phyloP scores from a whole-genome alignment of 2,888 invertebrate genomes.

The Ochropleura plecta region DNA sequence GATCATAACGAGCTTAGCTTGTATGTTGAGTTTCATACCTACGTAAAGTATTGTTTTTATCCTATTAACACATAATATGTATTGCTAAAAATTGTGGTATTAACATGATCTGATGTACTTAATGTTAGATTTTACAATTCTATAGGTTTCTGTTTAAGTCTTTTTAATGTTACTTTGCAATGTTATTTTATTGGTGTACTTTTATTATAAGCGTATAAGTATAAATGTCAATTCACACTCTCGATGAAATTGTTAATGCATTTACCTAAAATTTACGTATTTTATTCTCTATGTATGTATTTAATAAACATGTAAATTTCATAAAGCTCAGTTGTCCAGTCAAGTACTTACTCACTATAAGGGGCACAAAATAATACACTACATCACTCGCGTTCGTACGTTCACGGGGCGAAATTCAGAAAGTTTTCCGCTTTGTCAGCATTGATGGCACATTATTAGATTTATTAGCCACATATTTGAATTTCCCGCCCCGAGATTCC shows the following conservation, averaged over 20 bases:
- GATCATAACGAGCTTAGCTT: slow-evolving; percentile 85
- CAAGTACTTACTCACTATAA: slow-evolving; percentile 9
- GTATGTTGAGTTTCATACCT: slow-evolving; percentile 63
- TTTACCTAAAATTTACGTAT: slow-evolving; percentile 31
- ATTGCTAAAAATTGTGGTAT: slow-evolving; percentile 21
- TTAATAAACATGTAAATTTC: slow-evolving; percentile 3
- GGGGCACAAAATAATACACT: neutral
- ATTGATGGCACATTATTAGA: neutral
- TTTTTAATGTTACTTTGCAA: slow-evolving; percentile 62
- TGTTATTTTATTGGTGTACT: slow-evolving; percentile 61
- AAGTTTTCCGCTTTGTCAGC: neutral
- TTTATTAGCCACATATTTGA: neutral
- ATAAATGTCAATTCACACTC: slow-evolving; percentile 63
- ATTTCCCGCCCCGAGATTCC: neutral
- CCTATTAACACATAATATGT: slow-evolving; percentile 24
- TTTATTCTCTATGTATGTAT: slow-evolving; percentile 30
- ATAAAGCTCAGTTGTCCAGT: slow-evolving; percentile 14
- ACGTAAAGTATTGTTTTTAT: slow-evolving; percentile 49
- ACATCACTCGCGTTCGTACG: too few species aligned
- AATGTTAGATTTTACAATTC: slow-evolving; percentile 61
- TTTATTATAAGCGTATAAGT: slow-evolving; percentile 52
- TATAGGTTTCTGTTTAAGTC: slow-evolving; percentile 44
- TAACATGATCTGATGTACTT: slow-evolving; percentile 54
- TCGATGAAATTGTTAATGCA: slow-evolving; percentile 53
- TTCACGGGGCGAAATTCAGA: neutral